Evolutionary conservation across 2,113 vertebrate species (phyloP), one percentile per base, ranked within the genome.

Genomic region (Pongo abelii): DNA sequence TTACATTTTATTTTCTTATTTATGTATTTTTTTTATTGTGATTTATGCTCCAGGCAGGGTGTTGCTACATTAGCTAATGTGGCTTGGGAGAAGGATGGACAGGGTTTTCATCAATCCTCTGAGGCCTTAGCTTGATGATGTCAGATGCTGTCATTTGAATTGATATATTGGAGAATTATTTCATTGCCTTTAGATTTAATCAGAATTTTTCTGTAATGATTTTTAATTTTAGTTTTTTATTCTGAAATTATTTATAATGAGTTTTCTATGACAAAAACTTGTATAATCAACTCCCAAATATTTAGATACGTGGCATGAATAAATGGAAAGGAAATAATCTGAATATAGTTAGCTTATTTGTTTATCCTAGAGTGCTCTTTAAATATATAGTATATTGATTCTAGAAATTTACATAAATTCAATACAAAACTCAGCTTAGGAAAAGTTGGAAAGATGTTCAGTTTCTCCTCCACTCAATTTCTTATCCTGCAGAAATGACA

Each of bases 191-290:
- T 48, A 86, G 32, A 72, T 78, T 75, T 78, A 48, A 27, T 72
- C 7, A 57, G 43, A 91, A 20, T 18, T 90, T 93, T 75, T 23
- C 77, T 55, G 32, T 27, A 85, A 30, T 89, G 10, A 22, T 27
- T 92, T 87, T 75, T 95, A 50, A 95, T 92, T 92, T 55, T 25
- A 92, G 0, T 91, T 85, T 16, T 74, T 96, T 95, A 6, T 12
- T 69, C 52, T 94, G 40, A 48, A 83, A 46, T 77, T 77, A 4
- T 81, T 38, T 80, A 35, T 79, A 89, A 38, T 50, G 27, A 88
- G 3, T 61, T 72, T 81, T 77, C 18, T 81, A 16, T 48, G 8
- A 70, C 38, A 79, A 79, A 84, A 81, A 43, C 43, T 78, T 94
- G 25, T 80, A 0, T 94, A 83, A 40, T 86, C 69, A 92, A 7